Conservation (phyloP, 2,888 invertebrate genomes). For the Meloe dianella region DNA sequence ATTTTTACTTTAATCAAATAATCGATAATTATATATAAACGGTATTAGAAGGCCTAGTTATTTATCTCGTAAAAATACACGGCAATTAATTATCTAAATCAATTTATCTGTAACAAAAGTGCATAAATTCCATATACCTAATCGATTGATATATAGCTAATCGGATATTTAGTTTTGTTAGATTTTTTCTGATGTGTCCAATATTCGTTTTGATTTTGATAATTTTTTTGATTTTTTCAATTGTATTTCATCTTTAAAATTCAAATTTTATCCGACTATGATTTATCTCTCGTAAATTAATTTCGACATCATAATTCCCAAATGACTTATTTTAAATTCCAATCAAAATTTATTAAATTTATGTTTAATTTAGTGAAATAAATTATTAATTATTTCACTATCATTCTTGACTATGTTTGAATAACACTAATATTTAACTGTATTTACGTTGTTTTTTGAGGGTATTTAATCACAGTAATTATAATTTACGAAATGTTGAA, state of each 20-base stretch:
- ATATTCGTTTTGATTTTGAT: no score
- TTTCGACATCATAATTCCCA: not conserved
- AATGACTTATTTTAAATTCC: not conserved
- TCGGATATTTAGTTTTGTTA: not conserved
- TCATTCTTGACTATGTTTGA: not conserved
- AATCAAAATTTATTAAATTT: not conserved
- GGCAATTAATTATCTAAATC: slow-evolving; percentile 15
- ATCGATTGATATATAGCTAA: not conserved
- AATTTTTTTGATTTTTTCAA: not conserved
- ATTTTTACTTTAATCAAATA: slow-evolving; percentile 9
- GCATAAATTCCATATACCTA: not conserved
- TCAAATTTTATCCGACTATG: not conserved
- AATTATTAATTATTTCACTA: not conserved
- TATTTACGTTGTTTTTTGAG: slow-evolving; percentile 24
- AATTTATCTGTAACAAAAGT: slow-evolving; percentile 30
- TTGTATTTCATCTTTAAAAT: not conserved
- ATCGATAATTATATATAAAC: slow-evolving; percentile 21
- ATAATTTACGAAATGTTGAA: slow-evolving; percentile 25
- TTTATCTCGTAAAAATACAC: slow-evolving; percentile 27
- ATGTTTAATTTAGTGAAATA: not conserved
- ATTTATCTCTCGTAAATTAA: not conserved
- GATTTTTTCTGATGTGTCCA: not conserved
- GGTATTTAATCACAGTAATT: slow-evolving; percentile 23
- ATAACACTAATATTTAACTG: not conserved
- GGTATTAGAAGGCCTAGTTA: slow-evolving; percentile 30